Evolutionary conservation across 92 coral and sea anemone species (phyloP), one percentile per base, ranked within the genome.

Genomic region (Pocillopora grandis): DNA sequence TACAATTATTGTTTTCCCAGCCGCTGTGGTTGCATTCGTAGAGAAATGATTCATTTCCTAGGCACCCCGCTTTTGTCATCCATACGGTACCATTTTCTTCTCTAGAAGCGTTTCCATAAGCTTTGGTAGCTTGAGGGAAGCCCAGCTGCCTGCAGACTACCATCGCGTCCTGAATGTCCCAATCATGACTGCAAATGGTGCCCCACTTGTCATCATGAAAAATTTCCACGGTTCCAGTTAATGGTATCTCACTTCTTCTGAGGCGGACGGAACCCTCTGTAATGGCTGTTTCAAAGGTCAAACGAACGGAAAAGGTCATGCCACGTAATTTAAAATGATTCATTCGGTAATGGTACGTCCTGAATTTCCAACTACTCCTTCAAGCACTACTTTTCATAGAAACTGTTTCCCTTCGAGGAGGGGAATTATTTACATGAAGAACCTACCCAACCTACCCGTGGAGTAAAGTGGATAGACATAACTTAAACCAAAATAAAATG

Each of bases 141-240:
- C 75, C 75, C 16, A 70, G 18, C 36, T 70, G 75, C 57, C 75
- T 70, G 75, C 75, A 70, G 49, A 70, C 57, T 12, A 70, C 75
- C 52, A 11, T 33, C 9, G 75, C 75, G 27, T 70, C 75, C 14
- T 59, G 14, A 10, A 59, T 59, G 62, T 59, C 62, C 62, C 62
- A 59, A 59, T 59, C 62, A 16, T 59, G 12, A 10, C 62, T 59
- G 62, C 62, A 59, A 59, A 59, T 16, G 16, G 72, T 66, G 31
- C 72, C 72, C 72, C 72, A 66, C 37, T 66, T 1, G 37, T 31
- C 72, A 18, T 66, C 20, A 31, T 66, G 37, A 27, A 66, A 66
- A 3, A 66, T 31, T 66, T 66, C 72, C 18, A 66, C 72, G 13
- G 21, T 66, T 66, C 75, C 75, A 9, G 75, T 70, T 15, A 23